phyloP scores from a whole-genome alignment of 1,140 invertebrate genomes.

The Zaprionus ghesquierei region DNA sequence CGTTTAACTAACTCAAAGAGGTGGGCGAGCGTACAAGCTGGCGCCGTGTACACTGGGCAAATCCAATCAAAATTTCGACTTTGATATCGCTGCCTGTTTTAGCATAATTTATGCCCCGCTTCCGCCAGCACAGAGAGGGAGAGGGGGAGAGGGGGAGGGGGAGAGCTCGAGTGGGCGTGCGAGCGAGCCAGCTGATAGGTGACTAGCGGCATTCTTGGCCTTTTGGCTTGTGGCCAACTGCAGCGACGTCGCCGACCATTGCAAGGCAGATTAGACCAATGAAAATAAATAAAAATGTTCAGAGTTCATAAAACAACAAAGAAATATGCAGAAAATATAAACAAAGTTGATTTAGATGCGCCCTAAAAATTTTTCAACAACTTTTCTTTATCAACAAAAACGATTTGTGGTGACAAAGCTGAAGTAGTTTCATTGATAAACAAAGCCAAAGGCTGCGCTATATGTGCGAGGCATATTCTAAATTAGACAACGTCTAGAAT shows the following conservation, averaged over 20 bases:
- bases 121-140: conserved; percentile 23
- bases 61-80: conserved; percentile 33
- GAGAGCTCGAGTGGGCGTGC: not conserved
- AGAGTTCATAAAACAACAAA: not conserved
- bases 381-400: not conserved
- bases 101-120: conserved; percentile 62
- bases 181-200: conserved; percentile 22
- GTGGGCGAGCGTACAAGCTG: not conserved
- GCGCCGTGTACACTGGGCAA: not conserved
- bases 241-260: not conserved
- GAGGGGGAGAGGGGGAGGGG: not conserved
- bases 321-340: not conserved
- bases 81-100: conserved; percentile 23
- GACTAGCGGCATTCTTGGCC: conserved; percentile 1
- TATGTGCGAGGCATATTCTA: not conserved
- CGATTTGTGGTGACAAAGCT: not conserved
- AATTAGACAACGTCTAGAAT: not conserved
- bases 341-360: not conserved
- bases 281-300: not conserved
- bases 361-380: fast-evolving
- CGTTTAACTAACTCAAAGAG: not conserved
- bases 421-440: not conserved
- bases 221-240: conserved; percentile 53
- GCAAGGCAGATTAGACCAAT: not conserved
- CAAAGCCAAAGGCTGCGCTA: not conserved